phyloP scores from a whole-genome alignment of 2,797 vertebrate species.

The Meriones psammophilus region DNA sequence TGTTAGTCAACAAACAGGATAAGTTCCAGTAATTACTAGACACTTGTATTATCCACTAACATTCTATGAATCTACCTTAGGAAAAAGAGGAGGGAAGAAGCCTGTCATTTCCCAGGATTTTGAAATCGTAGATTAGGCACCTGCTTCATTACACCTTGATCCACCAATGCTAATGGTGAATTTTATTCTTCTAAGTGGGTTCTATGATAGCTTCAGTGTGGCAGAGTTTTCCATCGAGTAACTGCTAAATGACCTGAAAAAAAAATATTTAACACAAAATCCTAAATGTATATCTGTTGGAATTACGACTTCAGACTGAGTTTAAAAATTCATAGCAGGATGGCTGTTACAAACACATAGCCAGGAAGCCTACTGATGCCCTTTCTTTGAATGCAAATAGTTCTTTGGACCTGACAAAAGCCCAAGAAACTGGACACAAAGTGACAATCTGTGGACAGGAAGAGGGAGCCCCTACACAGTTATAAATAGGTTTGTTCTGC shows the following conservation, averaged over 20 bases:
- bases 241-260: neutral
- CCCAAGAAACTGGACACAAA: conserved; percentile 58
- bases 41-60: neutral
- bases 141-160: neutral
- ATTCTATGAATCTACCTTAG: neutral
- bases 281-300: neutral
- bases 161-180: neutral
- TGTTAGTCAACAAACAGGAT: neutral
- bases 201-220: neutral
- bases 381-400: neutral
- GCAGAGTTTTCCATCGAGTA: neutral
- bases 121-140: neutral
- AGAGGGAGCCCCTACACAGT: neutral
- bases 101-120: neutral
- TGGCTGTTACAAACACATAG: neutral
- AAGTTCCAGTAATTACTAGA: conserved; percentile 31
- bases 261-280: neutral
- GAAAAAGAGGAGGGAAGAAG: neutral
- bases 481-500: conserved; percentile 25
- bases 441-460: neutral
- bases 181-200: neutral
- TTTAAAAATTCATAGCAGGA: neutral
- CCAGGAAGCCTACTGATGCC: neutral
- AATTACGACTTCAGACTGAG: conserved; percentile 6
- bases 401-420: conserved; percentile 17